These are phyloP conservation scores for Butorides virescens DNA, from an alignment of 2,113 vertebrate species.

Conservation along the genomic window DNA sequence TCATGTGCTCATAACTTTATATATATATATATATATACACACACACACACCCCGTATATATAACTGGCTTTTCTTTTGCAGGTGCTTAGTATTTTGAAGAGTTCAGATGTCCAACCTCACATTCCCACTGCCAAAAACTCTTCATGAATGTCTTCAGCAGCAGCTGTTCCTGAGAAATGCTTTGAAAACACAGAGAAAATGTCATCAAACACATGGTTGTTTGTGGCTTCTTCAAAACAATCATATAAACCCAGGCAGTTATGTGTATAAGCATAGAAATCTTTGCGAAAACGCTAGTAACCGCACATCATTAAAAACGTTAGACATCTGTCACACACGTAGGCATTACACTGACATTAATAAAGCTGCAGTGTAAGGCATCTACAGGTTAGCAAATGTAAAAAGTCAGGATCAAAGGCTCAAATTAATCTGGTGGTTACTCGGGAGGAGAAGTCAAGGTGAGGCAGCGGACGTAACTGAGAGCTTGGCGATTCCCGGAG, in stretches of 20 bases:
- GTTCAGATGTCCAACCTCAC: neutral
- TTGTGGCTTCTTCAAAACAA: neutral
- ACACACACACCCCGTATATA: neutral
- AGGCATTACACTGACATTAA: no score
- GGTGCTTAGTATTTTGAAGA: neutral
- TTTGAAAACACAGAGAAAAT: neutral
- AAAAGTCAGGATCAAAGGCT: neutral
- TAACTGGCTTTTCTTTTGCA: neutral
- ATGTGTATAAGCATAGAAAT: neutral
- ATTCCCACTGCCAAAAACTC: neutral
- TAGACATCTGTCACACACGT: neutral
- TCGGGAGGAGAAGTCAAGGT: neutral
- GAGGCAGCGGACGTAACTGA: neutral
- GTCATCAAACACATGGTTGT: neutral
- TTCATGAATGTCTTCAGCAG: neutral
- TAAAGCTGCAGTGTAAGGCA: neutral
- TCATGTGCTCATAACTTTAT: neutral
- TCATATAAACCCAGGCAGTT: neutral
- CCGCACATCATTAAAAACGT: neutral
- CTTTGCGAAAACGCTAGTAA: neutral
- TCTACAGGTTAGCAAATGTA: neutral
- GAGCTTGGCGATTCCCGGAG: neutral
- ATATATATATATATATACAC: no score
- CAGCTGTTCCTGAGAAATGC: neutral
- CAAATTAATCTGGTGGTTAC: neutral